Conservation (phyloP, 2,888 invertebrate genomes). For the Gibbula magus region DNA sequence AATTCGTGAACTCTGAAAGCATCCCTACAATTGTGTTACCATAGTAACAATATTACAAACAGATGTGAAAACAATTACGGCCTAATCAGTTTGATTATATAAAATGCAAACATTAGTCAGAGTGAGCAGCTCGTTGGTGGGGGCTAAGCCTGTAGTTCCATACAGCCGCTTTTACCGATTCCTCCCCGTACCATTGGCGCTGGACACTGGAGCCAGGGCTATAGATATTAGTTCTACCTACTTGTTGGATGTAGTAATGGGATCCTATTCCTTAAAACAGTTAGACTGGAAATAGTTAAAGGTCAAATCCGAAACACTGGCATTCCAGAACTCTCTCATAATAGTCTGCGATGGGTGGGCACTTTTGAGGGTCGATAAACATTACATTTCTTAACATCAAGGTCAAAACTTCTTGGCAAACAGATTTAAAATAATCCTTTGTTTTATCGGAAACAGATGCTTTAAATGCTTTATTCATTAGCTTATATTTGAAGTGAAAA, state of each 20-base stretch:
- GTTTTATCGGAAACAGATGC: too few relatives aligned
- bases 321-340: not conserved
- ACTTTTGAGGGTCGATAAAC: not conserved
- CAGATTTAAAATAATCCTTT: too few relatives aligned
- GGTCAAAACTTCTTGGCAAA: too few relatives aligned
- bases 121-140: too few relatives aligned
- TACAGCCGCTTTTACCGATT: too few relatives aligned
- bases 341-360: not conserved
- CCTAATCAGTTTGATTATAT: conserved; percentile 24
- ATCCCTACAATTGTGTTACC: conserved; percentile 18
- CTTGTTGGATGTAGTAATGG: not conserved
- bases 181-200: not conserved
- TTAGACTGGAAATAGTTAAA: conserved; percentile 12
- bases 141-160: too few relatives aligned
- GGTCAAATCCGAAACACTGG: not conserved
- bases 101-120: not conserved
- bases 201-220: not conserved
- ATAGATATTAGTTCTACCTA: not conserved
- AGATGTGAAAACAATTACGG: conserved; percentile 21
- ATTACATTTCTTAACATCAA: too few relatives aligned
- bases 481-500: too few relatives aligned
- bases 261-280: conserved; percentile 14
- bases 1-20: conserved; percentile 12
- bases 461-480: too few relatives aligned
- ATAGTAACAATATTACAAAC: conserved; percentile 18